Evolutionary conservation across 30 jellyfish, hydroid and myxozoan genomes (phyloP).

Genomic region (Aurelia coerulea): DNA sequence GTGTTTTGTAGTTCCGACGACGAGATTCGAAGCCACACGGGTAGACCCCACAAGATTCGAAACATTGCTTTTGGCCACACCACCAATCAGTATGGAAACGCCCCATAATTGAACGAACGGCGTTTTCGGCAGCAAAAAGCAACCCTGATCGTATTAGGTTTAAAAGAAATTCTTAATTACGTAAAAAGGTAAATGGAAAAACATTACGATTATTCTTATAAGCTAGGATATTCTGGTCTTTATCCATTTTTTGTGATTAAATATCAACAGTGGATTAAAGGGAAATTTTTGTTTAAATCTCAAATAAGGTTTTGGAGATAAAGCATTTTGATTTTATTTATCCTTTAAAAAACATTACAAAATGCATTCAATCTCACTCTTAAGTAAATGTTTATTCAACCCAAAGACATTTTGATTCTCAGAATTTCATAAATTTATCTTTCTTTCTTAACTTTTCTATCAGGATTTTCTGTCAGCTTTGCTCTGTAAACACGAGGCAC

Average conservation of each 20-base stretch:
- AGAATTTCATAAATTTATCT: not conserved
- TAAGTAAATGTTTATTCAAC: conserved; percentile 5
- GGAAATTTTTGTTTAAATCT: not conserved
- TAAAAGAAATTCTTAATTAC: not conserved
- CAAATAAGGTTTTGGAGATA: conserved; percentile 2
- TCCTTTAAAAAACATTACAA: not conserved
- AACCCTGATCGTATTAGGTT: no score
- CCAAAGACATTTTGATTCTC: not conserved
- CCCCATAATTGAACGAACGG: no score
- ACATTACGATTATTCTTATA: conserved; percentile 4
- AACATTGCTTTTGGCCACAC: no score
- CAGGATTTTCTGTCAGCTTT: not conserved
- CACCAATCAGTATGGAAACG: no score
- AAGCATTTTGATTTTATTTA: not conserved
- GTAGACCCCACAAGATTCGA: no score
- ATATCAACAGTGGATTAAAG: not conserved
- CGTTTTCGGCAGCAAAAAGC: no score
- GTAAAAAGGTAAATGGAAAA: not conserved
- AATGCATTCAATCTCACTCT: not conserved
- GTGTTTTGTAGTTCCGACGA: no score
- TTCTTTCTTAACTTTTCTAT: not conserved
- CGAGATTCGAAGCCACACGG: no score
- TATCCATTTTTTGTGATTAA: not conserved
- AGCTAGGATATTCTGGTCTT: conserved; percentile 1
- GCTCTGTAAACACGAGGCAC: not conserved